Conservation (phyloP, 1,140 invertebrate genomes). For the Drosophila lacteicornis region DNA sequence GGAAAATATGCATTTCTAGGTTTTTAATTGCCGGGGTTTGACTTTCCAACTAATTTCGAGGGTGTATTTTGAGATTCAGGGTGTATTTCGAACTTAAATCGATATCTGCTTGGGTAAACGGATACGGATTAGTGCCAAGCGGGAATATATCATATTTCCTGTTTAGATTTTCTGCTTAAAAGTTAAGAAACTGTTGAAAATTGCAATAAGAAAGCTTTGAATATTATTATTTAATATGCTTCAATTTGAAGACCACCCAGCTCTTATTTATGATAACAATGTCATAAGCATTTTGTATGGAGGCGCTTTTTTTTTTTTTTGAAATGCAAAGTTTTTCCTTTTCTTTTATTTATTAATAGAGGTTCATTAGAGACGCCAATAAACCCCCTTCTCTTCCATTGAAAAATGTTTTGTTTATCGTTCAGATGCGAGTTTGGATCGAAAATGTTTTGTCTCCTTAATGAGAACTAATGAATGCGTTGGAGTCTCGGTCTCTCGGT, state of each 20-base stretch:
- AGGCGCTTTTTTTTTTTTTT: neutral
- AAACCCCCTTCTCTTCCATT: neutral
- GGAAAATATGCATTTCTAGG: slow-evolving; percentile 60
- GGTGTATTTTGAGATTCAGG: slow-evolving; percentile 2
- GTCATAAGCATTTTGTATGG: neutral
- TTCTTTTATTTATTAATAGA: slow-evolving; percentile 25
- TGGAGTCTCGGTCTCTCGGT: slow-evolving; percentile 26
- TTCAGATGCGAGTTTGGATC: slow-evolving; percentile 24
- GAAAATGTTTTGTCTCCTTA: slow-evolving; percentile 46
- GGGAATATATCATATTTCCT: no score
- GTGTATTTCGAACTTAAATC: neutral
- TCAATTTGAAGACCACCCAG: slow-evolving; percentile 13
- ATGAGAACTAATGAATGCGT: slow-evolving; percentile 59
- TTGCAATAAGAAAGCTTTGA: neutral
- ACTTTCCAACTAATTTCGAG: slow-evolving; percentile 7
- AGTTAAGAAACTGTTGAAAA: neutral
- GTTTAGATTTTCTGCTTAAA: no score
- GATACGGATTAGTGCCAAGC: neutral
- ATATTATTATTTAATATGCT: no score
- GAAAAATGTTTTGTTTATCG: slow-evolving; percentile 52
- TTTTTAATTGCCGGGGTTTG: slow-evolving; percentile 35
- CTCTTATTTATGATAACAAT: neutral
- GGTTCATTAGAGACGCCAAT: slow-evolving; percentile 42
- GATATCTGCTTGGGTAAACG: neutral
- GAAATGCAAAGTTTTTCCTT: slow-evolving; percentile 4